Base-by-base conservation (phyloP, 2,888 invertebrate species). In the Erannis defoliaria region DNA sequence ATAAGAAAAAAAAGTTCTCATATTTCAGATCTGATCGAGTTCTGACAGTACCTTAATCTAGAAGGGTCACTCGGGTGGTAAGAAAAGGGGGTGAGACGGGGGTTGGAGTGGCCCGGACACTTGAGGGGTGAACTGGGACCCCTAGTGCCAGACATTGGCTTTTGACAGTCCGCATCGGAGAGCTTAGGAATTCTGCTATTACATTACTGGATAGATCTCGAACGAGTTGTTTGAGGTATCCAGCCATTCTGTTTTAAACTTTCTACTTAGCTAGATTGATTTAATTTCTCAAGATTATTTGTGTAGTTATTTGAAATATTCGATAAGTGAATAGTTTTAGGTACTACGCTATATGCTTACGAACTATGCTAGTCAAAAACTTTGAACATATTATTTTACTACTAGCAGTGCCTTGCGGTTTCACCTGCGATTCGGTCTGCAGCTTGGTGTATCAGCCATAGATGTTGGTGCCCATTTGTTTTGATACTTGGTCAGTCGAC, bases 111-210 rank as follows among this genome's bases (percentile, higher is more conserved):
- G 75, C 77, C 77, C 79, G 83, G 85, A 84, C 88, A 86, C 88
- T 85, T 78, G 80, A 84, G 85, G 84, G 85, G 86, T 78, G 82
- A 78, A 69, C 74, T 81, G 79, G 71, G 86, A 84, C 83, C 85
- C 75, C 80, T 71, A 70, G 73, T 71, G 57, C 67, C 78, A 77
- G 76, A 68, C 80, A 75, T 78, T 73, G 86, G 89, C 91, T 89
- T 91, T 91, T 91, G 90, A 89, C 90, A 88, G 90, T 86, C 86
- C 84, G 82, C 86, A 86, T 82, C 78, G 86, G 84, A 78, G 74
- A 66, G 68, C 68, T 70, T 60, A 55, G 80, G 78, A 77, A 80
- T 80, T 71, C 67, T 62, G 70, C 60, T 66, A 70, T 70, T 68
- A 68, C 68, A 70, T 68, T 66, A 65, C 65, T 50, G 57, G 16